These are phyloP conservation scores for Montipora sp. DNA, from an alignment of 64 coral and sea anemone genomes.

Conservation along the genomic window DNA sequence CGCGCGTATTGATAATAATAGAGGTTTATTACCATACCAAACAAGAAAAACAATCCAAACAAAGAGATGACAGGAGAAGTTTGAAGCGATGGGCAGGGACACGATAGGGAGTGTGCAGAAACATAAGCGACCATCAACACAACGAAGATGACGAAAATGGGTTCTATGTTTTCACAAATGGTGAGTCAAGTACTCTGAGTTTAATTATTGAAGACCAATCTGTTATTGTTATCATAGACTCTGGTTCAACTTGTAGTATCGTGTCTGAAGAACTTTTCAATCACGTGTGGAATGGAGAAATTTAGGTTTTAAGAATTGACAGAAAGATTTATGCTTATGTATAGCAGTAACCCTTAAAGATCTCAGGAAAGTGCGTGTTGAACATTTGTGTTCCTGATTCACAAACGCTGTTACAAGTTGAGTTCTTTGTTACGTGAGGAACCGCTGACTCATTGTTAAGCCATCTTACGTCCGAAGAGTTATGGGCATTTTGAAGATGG, in stretches of 20 bases:
- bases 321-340: neutral
- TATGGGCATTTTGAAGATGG: too few relatives aligned
- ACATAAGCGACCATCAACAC: too few relatives aligned
- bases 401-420: neutral
- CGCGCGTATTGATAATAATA: too few relatives aligned
- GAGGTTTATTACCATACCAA: too few relatives aligned
- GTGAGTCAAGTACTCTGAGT: too few relatives aligned
- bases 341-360: neutral
- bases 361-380: neutral
- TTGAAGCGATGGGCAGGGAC: too few relatives aligned
- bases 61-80: too few relatives aligned
- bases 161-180: too few relatives aligned
- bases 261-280: neutral
- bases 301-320: neutral
- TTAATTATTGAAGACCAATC: too few relatives aligned
- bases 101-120: too few relatives aligned
- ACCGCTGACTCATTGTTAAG: neutral
- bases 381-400: neutral
- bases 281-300: neutral
- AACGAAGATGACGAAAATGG: too few relatives aligned
- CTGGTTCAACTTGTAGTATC: neutral
- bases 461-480: neutral
- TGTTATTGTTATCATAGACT: neutral
- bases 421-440: neutral
- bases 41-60: too few relatives aligned